Conservation (phyloP, 1,140 invertebrate genomes). For the Megalonaias nervosa region DNA sequence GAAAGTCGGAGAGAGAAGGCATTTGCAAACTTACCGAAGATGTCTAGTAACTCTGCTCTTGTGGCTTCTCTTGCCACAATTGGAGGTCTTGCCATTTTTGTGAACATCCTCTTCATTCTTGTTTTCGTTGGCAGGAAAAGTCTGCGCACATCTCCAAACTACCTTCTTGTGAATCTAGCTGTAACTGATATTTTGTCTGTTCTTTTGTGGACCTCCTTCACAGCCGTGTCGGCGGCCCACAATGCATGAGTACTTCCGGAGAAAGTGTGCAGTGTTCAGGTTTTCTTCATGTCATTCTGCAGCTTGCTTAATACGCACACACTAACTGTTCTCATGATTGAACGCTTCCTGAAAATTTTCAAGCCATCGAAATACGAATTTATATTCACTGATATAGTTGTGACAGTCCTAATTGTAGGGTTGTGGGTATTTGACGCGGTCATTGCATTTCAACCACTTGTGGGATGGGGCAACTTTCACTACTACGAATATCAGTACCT, state of each 20-base stretch:
- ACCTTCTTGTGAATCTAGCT: constrained; percentile 36
- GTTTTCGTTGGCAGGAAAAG: constrained; percentile 31
- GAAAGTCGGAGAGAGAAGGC: no score
- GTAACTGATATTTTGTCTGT: constrained; percentile 32
- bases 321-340: constrained; percentile 39
- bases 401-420: constrained; percentile 25
- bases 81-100: constrained; percentile 10
- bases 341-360: constrained; percentile 33
- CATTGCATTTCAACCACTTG: constrained; percentile 33
- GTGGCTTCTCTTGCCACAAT: no score
- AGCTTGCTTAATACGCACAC: constrained; percentile 39
- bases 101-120: constrained; percentile 37
- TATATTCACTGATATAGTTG: constrained; percentile 35
- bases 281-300: constrained; percentile 39
- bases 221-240: constrained; percentile 17
- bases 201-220: constrained; percentile 33
- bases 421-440: constrained; percentile 37
- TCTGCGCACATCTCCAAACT: constrained; percentile 24
- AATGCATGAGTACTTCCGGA: constrained; percentile 31
- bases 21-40: no score
- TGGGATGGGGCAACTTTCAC: constrained; percentile 33
- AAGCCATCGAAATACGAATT: constrained; percentile 40
- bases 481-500: constrained; percentile 42
- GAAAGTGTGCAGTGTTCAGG: constrained; percentile 16
- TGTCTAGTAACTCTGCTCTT: no score